phyloP scores from a whole-genome alignment of 2,888 invertebrate species.

The Platycheirus rosarum region DNA sequence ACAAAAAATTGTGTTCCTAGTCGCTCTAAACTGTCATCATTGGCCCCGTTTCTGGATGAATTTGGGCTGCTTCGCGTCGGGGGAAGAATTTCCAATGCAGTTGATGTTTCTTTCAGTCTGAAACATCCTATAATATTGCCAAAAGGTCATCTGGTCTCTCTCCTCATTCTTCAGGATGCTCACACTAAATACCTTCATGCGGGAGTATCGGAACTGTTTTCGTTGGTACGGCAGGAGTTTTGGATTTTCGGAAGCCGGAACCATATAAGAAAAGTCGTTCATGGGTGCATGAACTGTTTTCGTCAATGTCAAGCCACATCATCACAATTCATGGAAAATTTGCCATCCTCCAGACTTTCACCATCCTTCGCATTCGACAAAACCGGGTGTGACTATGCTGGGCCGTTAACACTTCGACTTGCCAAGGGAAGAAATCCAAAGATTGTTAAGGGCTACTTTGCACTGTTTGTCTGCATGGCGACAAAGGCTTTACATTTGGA shows the following conservation, averaged over 20 bases:
- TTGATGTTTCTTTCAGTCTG: not conserved
- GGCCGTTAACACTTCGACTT: not conserved
- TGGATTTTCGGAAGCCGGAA: no score
- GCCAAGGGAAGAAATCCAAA: not conserved
- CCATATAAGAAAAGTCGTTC: no score
- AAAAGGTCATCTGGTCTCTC: not conserved
- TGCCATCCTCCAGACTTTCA: no score
- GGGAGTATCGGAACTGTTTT: not conserved
- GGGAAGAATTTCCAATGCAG: not conserved
- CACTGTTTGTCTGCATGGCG: no score
- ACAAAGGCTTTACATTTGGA: no score
- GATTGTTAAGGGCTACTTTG: no score
- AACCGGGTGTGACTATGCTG: not conserved
- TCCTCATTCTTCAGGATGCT: not conserved
- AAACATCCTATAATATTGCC: constrained; percentile 1
- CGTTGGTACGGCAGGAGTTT: no score
- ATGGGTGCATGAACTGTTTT: no score
- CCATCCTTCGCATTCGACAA: no score
- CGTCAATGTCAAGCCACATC: no score
- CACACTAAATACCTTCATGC: not conserved
- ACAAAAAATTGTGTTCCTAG: not conserved
- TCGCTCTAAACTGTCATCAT: not conserved
- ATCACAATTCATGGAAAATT: no score
- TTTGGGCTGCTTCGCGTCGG: not conserved
- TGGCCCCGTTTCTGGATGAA: not conserved